Base-by-base conservation (phyloP, 2,113 vertebrate genomes). In the Verasper variegatus region DNA sequence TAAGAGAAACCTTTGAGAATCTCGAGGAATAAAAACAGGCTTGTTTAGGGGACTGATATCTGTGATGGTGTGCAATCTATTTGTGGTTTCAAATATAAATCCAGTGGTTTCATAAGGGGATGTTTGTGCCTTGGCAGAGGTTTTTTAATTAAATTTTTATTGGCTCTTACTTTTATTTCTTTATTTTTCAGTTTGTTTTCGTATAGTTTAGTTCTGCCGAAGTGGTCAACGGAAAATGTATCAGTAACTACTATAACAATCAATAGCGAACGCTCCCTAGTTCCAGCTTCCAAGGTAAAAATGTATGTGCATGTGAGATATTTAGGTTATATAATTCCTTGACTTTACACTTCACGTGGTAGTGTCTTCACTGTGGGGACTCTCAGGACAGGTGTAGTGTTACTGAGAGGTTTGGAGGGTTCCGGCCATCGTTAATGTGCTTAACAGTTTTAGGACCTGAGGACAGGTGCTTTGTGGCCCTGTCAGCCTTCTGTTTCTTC, bases 381-480 rank as follows among this genome's bases (percentile, higher is more conserved):
- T 77, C 79, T 83, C 17, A n/a, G 80, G 71, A 40, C 9, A 17
- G 86, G 89, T 90, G 65, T 90, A 37, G 67, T 23, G 70, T 92
- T 91, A 77, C 89, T 49, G 62, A 72, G 52, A 31, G 81, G 74
- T 84, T 81, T 69, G 59, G 68, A 80, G 81, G 68, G 73, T 49
- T 84, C 61, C 42, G 58, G 66, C 54, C 15, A 21, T 77, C 81
- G 92, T 89, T 87, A 86, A 92, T 85, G 76, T 91, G 79, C 83
- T 84, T 9, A 90, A 65, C 60, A 80, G 70, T 80, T 88, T 80
- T 81, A 82, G 85, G 74, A 87, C 91, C 87, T 0, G 72, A 80
- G 92, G 92, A 88, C 78, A 91, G 71, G 51, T 24, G 73, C 89
- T 88, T 91, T 91, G 90, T 90, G 80, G 27, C 23, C 13, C 82